Evolutionary conservation across 2,113 vertebrate species (phyloP).

Genomic region (Rhabdornis inornatus): DNA sequence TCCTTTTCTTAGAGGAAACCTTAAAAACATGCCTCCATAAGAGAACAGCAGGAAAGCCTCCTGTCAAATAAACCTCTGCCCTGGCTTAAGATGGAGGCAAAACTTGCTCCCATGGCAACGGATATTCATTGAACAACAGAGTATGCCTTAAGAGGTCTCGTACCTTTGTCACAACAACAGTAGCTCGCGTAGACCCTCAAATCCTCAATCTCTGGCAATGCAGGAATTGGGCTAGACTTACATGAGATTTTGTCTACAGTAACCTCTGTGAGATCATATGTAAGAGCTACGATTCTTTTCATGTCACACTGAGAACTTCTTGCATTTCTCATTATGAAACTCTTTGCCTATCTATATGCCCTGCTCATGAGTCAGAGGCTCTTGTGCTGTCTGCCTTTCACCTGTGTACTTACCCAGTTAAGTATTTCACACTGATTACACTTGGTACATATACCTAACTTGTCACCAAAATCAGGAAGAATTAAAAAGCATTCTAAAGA

Average conservation of each 20-base stretch:
- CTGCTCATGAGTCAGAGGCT: neutral
- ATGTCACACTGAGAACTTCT: neutral
- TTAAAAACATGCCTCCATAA: neutral
- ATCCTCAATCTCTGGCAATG: neutral
- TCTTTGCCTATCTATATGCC: neutral
- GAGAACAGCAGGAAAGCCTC: neutral
- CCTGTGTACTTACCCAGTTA: neutral
- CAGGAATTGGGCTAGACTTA: neutral
- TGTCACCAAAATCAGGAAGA: neutral
- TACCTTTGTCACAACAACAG: neutral
- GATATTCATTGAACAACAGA: neutral
- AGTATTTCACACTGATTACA: neutral
- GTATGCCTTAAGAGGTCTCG: neutral
- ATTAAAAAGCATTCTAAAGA: neutral
- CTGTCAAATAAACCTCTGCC: neutral
- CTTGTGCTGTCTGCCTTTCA: neutral
- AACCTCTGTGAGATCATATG: fast-evolving
- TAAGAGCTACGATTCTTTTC: neutral
- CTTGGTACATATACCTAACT: neutral
- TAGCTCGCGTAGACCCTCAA: neutral
- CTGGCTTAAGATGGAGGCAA: neutral
- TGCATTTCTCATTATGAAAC: no score
- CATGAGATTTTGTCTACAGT: neutral
- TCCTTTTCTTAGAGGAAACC: neutral
- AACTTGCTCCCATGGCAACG: neutral